Conservation (phyloP, 2,113 vertebrate species). For the Cebidichthys violaceus region DNA sequence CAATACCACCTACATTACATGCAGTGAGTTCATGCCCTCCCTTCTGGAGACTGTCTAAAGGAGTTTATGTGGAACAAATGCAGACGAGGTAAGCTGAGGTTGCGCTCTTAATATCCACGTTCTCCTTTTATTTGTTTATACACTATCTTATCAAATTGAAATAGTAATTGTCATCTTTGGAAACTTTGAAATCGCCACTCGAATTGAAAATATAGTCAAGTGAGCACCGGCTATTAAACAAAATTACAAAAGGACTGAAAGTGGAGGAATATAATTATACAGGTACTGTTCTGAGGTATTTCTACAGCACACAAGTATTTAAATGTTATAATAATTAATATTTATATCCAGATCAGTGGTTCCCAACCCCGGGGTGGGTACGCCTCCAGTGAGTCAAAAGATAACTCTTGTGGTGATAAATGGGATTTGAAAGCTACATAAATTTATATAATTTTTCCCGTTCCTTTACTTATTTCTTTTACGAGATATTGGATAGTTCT, state of each 20-base stretch:
- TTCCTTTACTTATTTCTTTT: background rate
- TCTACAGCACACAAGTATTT: background rate
- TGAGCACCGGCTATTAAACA: background rate
- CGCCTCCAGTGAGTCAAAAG: background rate
- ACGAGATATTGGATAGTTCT: background rate
- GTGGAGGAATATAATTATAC: background rate
- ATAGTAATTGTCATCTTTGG: background rate
- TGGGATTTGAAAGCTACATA: background rate
- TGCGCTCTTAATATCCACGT: background rate
- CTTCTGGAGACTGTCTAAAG: conserved; percentile 16
- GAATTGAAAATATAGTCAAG: background rate
- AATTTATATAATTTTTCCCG: background rate
- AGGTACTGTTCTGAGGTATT: background rate
- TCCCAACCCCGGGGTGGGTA: background rate
- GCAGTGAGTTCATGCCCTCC: conserved; percentile 28
- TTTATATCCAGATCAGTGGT: background rate
- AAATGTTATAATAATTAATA: background rate
- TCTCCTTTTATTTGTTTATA: background rate
- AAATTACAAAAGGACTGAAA: background rate
- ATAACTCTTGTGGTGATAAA: background rate
- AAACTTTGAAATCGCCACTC: background rate
- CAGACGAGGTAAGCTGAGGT: conserved; percentile 18
- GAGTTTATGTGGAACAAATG: conserved; percentile 8
- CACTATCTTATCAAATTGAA: background rate
- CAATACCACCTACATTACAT: background rate